Percentiles rank a stretch among this genome's conserved stretches.
These are phyloP conservation scores for Argya squamiceps DNA, from an alignment of 2,797 vertebrate species.

Conservation along the genomic window DNA sequence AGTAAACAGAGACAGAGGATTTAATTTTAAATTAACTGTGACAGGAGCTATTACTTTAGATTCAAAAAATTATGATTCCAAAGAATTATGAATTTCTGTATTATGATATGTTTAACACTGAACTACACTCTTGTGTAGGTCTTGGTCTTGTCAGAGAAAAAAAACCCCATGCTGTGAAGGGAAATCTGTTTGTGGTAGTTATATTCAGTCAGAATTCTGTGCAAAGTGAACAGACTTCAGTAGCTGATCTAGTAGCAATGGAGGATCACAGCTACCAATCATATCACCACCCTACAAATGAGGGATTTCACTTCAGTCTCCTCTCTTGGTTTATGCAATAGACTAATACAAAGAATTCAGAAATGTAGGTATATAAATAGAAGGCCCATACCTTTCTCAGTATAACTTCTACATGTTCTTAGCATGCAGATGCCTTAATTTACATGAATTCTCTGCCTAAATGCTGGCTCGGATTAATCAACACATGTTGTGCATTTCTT, in stretches of 20 bases:
- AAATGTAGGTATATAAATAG: neutral
- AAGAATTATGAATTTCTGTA: conserved; percentile 32
- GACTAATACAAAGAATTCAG: neutral
- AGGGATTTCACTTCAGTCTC: neutral
- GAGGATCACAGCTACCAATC: neutral
- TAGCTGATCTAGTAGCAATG: neutral
- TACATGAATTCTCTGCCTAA: neutral
- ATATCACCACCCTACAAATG: neutral
- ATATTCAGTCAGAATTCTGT: neutral
- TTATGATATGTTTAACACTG: neutral
- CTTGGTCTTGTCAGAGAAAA: neutral
- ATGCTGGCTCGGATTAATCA: neutral
- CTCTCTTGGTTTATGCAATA: neutral
- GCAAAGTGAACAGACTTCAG: neutral
- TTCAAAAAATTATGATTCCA: neutral
- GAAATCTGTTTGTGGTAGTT: neutral
- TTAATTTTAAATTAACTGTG: neutral
- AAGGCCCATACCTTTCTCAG: neutral
- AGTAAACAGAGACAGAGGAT: neutral
- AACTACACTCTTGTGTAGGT: conserved; percentile 13
- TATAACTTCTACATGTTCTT: neutral
- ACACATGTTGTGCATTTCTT: neutral
- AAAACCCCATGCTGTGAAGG: neutral
- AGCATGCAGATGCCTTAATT: neutral
- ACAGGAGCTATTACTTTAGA: neutral